These are phyloP conservation scores for Euphonia xanthogaster DNA, from an alignment of 2,797 vertebrate genomes.

Conservation along the genomic window DNA sequence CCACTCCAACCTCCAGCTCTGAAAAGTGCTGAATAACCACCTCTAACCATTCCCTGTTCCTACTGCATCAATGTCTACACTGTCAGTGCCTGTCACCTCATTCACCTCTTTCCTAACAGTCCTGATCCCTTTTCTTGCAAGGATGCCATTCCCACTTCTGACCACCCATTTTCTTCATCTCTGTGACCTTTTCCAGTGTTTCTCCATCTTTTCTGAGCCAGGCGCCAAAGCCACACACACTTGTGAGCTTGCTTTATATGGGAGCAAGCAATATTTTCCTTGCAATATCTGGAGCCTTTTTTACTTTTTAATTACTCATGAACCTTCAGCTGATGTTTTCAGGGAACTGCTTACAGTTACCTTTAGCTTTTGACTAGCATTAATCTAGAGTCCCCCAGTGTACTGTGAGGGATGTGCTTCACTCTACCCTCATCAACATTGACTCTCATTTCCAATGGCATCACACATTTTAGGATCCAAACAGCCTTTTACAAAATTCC, in stretches of 20 bases:
- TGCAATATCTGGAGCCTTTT: background rate
- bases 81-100: background rate
- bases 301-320: background rate
- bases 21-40: background rate
- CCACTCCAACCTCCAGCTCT: background rate
- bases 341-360: background rate
- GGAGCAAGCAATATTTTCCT: background rate
- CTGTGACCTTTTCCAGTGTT: background rate
- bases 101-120: background rate
- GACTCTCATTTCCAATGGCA: background rate
- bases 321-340: background rate
- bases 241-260: background rate
- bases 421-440: background rate
- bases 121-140: background rate
- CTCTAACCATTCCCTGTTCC: background rate
- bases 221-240: background rate
- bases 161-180: background rate
- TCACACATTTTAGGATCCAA: background rate
- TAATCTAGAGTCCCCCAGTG: background rate
- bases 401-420: background rate
- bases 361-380: background rate
- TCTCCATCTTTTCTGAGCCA: background rate
- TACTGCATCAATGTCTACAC: background rate
- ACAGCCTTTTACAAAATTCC: background rate
- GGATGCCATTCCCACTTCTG: background rate